Evolutionary conservation across 2,888 invertebrate species (phyloP).

Genomic region (Augochlorella aurata): DNA sequence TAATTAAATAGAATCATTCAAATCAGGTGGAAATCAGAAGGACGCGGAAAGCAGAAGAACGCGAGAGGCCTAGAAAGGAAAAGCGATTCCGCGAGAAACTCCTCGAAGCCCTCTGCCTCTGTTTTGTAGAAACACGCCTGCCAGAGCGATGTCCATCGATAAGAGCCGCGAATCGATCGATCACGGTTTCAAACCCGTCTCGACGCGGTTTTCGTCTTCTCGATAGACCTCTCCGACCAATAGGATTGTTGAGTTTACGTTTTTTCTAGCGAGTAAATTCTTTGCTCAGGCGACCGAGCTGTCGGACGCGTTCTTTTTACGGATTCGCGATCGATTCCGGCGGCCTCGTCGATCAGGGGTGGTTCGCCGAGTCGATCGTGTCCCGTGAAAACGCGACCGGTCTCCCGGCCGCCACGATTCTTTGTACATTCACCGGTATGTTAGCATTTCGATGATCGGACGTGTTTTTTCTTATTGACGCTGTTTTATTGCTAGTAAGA

Average conservation of each 20-base stretch:
- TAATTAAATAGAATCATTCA: conserved; percentile 33
- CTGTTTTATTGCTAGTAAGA: conserved; percentile 64
- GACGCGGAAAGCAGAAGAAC: conserved; percentile 43
- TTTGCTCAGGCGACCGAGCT: conserved; percentile 47
- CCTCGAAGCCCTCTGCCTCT: conserved; percentile 75
- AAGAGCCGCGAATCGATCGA: conserved; percentile 29
- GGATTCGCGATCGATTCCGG: background rate
- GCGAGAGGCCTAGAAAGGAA: conserved; percentile 64
- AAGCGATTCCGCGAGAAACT: conserved; percentile 55
- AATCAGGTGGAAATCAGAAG: conserved; percentile 9
- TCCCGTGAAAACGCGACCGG: background rate
- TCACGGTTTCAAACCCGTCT: background rate
- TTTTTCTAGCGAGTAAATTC: conserved; percentile 74
- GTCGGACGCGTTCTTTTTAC: background rate
- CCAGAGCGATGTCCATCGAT: conserved; percentile 66
- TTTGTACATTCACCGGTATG: conserved; percentile 68
- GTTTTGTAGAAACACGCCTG: conserved; percentile 66
- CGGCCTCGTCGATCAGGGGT: background rate
- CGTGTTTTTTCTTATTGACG: conserved; percentile 65
- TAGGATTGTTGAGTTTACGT: conserved; percentile 79
- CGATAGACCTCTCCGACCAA: conserved; percentile 65
- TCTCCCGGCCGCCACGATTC: conserved; percentile 41
- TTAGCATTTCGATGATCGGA: conserved; percentile 51
- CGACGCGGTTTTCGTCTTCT: conserved; percentile 46
- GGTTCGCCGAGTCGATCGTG: background rate